Percentiles rank a stretch among this genome's conserved stretches.
phyloP scores from a whole-genome alignment of 2,888 invertebrate genomes.

The Athrips mouffetella region DNA sequence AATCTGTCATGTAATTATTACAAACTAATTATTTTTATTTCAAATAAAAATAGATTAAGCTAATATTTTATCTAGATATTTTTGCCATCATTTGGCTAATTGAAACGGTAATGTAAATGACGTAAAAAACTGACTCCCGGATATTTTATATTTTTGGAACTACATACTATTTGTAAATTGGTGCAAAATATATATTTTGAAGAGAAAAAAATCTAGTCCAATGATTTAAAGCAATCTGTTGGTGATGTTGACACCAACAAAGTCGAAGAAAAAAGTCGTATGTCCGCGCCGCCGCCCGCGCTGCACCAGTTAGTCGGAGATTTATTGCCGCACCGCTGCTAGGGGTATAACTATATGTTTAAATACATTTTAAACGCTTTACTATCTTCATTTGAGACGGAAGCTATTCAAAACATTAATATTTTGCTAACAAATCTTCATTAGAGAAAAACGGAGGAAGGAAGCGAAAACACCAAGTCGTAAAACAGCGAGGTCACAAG shows the following conservation, averaged over 20 bases:
- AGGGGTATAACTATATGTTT: slow-evolving; percentile 25
- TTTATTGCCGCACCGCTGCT: slow-evolving; percentile 20
- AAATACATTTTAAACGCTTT: slow-evolving; percentile 21
- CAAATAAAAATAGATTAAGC: too few relatives aligned
- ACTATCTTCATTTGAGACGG: slow-evolving; percentile 9
- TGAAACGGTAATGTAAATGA: too few relatives aligned
- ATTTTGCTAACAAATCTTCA: neutral
- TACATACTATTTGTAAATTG: neutral
- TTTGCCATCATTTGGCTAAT: too few relatives aligned
- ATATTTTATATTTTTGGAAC: neutral
- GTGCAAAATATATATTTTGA: too few relatives aligned
- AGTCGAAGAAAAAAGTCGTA: slow-evolving; percentile 3
- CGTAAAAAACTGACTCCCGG: too few relatives aligned
- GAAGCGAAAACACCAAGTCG: neutral
- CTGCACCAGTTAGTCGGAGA: slow-evolving; percentile 6
- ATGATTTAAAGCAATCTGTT: slow-evolving; percentile 16
- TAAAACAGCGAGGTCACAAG: neutral
- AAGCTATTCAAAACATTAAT: slow-evolving; percentile 7
- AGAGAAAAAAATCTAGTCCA: too few relatives aligned
- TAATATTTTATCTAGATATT: too few relatives aligned
- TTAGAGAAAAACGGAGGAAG: neutral
- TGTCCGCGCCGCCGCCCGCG: neutral
- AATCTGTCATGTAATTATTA: too few relatives aligned
- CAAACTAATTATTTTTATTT: too few relatives aligned
- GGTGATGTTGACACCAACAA: too few relatives aligned